Base-by-base conservation (phyloP, 2,113 vertebrate genomes). In the Xenopus borealis region DNA sequence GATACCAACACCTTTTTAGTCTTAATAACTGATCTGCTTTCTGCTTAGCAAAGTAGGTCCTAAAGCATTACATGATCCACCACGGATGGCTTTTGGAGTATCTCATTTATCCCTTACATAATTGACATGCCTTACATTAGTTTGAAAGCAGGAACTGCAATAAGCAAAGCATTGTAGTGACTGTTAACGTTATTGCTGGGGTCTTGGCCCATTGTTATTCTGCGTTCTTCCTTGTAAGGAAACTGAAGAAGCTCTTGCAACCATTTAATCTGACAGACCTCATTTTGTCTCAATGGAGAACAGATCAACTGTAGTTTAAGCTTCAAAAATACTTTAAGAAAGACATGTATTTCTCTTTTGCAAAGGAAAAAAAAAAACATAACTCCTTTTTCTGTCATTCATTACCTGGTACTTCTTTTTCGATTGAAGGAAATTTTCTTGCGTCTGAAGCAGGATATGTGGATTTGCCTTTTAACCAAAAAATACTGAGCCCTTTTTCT, bases 361-460 rank as follows among this genome's bases (percentile, higher is more conserved):
- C 18, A 61, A 13, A 62, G 58, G 68, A 69, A 76, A 76, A 23
- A 76, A 23, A 53, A 12, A 6, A 47, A 47, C 46, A 53, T 16
- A 53, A 4, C 66, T 12, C 13, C 45, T 66, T 47, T 20, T 62
- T 62, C 12, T 20, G 23, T 62, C 57, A 4, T 63, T 69, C 66
- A 69, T 69, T 76, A 69, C n/a, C 11, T 44, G 46, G 27, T 13
- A 45, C 65, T 53, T 40, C 65, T 69, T 61, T 20, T 58, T 68
- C 47, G 18, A 50, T 69, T 44, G 47, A 40, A 30, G 45, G 55
- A 76, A 76, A 76, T 66, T 69, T 76, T 75, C 64, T 67, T 53
- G 62, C 18, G 64, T 66, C 64, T 67, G 13, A 57, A 67, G 72
- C 7, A 58, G 27, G 30, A 69, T 40, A 44, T 68, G 44, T 68